A percentile compares a stretch with the other conserved stretches of the same genome.
Evolutionary conservation across 1,140 invertebrate genomes (phyloP).

Genomic region (Portunus trituberculatus): DNA sequence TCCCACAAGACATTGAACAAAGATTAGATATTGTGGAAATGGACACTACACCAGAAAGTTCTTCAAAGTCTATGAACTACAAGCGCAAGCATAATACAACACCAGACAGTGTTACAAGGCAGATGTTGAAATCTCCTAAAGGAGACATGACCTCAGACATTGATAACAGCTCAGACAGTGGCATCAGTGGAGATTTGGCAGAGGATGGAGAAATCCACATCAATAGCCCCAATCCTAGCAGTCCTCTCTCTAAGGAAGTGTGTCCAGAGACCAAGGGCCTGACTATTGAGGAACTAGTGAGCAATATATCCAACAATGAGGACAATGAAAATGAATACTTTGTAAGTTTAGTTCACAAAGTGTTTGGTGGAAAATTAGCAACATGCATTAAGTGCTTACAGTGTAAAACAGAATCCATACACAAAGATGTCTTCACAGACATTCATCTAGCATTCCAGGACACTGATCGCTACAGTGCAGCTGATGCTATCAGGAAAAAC

Average conservation of each 20-base stretch:
- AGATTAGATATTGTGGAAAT: constrained; percentile 39
- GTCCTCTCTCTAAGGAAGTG: constrained; percentile 38
- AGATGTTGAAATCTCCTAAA: constrained; percentile 64
- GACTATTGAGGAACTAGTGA: constrained; percentile 62
- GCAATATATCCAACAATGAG: constrained; percentile 35
- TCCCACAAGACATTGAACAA: background rate
- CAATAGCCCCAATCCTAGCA: constrained; percentile 48
- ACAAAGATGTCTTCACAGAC: constrained; percentile 89
- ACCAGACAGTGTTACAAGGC: constrained; percentile 27
- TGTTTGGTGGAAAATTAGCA: constrained; percentile 87
- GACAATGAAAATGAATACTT: constrained; percentile 71
- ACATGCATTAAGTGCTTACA: constrained; percentile 87
- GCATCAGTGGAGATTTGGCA: constrained; percentile 65
- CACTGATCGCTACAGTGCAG: constrained; percentile 70
- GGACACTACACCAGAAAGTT: constrained; percentile 15
- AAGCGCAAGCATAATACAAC: constrained; percentile 70
- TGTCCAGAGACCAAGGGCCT: constrained; percentile 31
- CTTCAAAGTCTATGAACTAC: constrained; percentile 44
- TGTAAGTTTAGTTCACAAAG: constrained; percentile 84
- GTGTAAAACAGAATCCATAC: constrained; percentile 86
- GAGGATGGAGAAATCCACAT: constrained; percentile 60
- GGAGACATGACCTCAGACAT: constrained; percentile 75
- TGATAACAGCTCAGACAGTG: constrained; percentile 73
- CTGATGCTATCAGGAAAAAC: constrained; percentile 58
- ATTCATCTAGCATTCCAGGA: constrained; percentile 90